Percentiles rank a stretch among this genome's conserved stretches.
Evolutionary conservation across 37 sponge, comb jelly and placozoan species (phyloP).

Genomic region (Diacarnus erythraeanus): DNA sequence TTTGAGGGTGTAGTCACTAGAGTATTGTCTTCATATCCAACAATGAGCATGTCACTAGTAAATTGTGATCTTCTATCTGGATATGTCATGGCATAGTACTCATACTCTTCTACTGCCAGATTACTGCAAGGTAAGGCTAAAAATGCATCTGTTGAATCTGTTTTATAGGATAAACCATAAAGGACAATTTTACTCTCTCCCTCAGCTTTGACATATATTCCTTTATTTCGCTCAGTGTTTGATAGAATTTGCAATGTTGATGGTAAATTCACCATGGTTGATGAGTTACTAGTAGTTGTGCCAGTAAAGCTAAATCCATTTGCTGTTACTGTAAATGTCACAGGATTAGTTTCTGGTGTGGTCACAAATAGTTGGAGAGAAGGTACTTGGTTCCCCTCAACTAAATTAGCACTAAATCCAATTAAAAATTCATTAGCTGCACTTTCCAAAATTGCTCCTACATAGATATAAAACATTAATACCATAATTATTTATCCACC

Average conservation of each 20-base stretch:
- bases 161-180: slow-evolving; percentile 34
- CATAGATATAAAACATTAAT: background rate
- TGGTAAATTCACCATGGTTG: slow-evolving; percentile 18
- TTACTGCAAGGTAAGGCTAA: slow-evolving; percentile 40
- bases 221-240: slow-evolving; percentile 33
- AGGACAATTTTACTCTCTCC: slow-evolving; percentile 30
- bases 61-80: no score
- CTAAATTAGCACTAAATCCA: slow-evolving; percentile 4
- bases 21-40: slow-evolving; percentile 53
- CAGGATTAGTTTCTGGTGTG: slow-evolving; percentile 18
- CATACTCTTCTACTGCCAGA: slow-evolving; percentile 20
- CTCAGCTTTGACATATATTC: slow-evolving; percentile 17
- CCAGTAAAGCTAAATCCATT: slow-evolving; percentile 4
- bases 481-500: no score
- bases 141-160: slow-evolving; percentile 45
- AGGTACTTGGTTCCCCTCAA: background rate
- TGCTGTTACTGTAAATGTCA: slow-evolving; percentile 9
- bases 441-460: slow-evolving; percentile 14
- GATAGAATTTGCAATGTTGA: slow-evolving; percentile 2
- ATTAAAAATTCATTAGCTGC: slow-evolving; percentile 34
- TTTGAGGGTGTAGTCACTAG: slow-evolving; percentile 30
- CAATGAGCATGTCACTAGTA: slow-evolving; percentile 9
- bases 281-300: background rate
- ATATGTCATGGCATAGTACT: slow-evolving; percentile 36
- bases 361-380: slow-evolving; percentile 7